These are phyloP conservation scores for Chaetodon trifascialis DNA, from an alignment of 2,113 vertebrate genomes.

Conservation along the genomic window DNA sequence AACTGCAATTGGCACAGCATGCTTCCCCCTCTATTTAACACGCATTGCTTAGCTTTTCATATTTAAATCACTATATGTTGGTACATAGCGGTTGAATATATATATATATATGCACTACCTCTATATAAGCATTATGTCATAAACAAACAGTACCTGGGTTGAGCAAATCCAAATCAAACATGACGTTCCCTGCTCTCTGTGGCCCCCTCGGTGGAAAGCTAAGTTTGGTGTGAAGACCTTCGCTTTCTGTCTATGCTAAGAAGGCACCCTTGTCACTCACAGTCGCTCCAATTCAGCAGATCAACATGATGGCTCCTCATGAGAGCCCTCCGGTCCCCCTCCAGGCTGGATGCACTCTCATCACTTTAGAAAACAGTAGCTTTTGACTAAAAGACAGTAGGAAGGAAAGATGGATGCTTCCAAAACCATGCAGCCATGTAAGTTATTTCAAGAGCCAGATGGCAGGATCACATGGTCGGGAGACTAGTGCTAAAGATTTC, in stretches of 20 bases:
- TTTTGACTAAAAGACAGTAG: constrained; percentile 33
- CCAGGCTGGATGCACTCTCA: constrained; percentile 31
- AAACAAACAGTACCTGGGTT: constrained; percentile 33
- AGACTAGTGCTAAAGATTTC: constrained; percentile 29
- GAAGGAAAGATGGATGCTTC: not conserved
- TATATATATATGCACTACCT: not conserved
- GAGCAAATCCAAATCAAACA: constrained; percentile 59
- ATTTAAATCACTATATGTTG: not conserved
- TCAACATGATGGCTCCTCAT: constrained; percentile 47
- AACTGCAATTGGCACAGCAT: not conserved
- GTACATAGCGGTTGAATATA: not conserved
- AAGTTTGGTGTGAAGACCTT: constrained; percentile 70
- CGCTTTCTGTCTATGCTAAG: constrained; percentile 44
- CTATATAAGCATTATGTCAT: constrained; percentile 9
- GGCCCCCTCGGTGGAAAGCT: constrained; percentile 43
- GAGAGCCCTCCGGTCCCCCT: constrained; percentile 3
- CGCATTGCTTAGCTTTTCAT: not conserved
- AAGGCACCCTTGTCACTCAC: constrained; percentile 65
- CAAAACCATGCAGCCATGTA: constrained; percentile 17
- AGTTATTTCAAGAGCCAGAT: constrained; percentile 37
- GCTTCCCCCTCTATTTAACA: too few species aligned
- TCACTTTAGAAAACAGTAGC: constrained; percentile 31
- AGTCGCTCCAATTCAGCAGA: constrained; percentile 48
- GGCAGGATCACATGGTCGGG: constrained; percentile 30
- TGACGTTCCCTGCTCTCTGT: constrained; percentile 60